These are phyloP conservation scores for Drosophila pegasa DNA, from an alignment of 2,888 invertebrate genomes.

Conservation along the genomic window DNA sequence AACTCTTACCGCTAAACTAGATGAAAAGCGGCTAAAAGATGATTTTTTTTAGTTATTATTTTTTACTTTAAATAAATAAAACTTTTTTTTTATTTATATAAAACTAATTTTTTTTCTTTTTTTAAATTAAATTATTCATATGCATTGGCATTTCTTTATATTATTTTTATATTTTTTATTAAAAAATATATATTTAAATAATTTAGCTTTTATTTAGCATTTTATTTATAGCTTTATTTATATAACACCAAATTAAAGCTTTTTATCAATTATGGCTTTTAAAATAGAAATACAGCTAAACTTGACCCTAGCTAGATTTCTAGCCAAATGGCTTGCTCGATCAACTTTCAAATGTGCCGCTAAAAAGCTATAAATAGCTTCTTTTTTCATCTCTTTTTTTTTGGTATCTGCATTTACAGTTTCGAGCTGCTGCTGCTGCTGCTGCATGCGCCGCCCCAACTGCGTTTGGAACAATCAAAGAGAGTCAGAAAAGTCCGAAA, in stretches of 20 bases:
- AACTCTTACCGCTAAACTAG: neutral
- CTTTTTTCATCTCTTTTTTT: constrained; percentile 3
- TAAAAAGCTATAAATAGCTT: constrained; percentile 11
- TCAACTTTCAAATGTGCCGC: constrained; percentile 11
- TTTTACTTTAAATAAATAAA: neutral
- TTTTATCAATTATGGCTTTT: too few relatives aligned
- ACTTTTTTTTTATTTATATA: neutral
- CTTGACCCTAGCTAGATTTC: neutral
- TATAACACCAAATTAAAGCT: too few relatives aligned
- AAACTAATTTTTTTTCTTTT: neutral
- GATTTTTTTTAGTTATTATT: neutral
- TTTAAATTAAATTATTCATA: neutral
- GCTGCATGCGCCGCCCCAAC: constrained; percentile 19
- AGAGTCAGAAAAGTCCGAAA: constrained; percentile 58
- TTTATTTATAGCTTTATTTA: too few relatives aligned
- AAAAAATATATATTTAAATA: neutral
- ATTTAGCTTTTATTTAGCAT: neutral
- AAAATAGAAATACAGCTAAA: neutral
- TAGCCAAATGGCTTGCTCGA: neutral
- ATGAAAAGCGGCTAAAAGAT: neutral
- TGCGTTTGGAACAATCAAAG: constrained; percentile 58
- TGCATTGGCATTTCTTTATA: too few relatives aligned
- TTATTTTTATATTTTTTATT: neutral
- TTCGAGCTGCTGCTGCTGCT: constrained; percentile 16
- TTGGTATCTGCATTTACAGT: constrained; percentile 65